phyloP scores from a whole-genome alignment of 2,888 invertebrate genomes.

The Alsophila aescularia region DNA sequence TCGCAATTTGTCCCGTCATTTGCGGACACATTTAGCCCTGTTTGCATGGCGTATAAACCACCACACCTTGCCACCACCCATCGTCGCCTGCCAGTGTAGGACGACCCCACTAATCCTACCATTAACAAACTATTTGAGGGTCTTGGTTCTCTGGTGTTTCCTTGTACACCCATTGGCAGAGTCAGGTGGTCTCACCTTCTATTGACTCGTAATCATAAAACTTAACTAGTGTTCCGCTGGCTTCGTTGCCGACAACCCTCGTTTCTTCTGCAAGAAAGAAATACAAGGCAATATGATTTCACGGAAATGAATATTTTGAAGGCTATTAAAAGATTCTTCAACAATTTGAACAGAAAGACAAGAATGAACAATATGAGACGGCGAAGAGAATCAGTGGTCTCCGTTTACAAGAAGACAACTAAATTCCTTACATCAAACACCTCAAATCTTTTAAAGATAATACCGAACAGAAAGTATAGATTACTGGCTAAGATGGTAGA shows the following conservation, averaged over 20 bases:
- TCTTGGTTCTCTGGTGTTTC: constrained; percentile 56
- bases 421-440: constrained; percentile 72
- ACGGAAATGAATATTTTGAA: constrained; percentile 42
- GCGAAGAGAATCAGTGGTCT: constrained; percentile 72
- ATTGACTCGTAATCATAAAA: constrained; percentile 70
- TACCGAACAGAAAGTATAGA: constrained; percentile 62
- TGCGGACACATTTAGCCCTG: constrained; percentile 70
- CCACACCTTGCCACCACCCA: constrained; percentile 72
- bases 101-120: constrained; percentile 44
- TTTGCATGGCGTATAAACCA: constrained; percentile 76
- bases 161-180: constrained; percentile 62
- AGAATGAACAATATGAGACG: constrained; percentile 59
- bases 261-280: constrained; percentile 32
- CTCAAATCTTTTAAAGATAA: constrained; percentile 65
- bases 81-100: constrained; percentile 48
- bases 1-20: constrained; percentile 76
- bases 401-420: constrained; percentile 74
- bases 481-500: constrained; percentile 55
- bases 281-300: constrained; percentile 28
- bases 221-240: constrained; percentile 62
- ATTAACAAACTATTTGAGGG: constrained; percentile 23
- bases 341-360: constrained; percentile 40
- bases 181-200: constrained; percentile 64
- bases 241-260: constrained; percentile 57
- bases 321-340: constrained; percentile 46